These are phyloP conservation scores for Orthosia incerta DNA, from an alignment of 2,888 invertebrate genomes.

Conservation along the genomic window DNA sequence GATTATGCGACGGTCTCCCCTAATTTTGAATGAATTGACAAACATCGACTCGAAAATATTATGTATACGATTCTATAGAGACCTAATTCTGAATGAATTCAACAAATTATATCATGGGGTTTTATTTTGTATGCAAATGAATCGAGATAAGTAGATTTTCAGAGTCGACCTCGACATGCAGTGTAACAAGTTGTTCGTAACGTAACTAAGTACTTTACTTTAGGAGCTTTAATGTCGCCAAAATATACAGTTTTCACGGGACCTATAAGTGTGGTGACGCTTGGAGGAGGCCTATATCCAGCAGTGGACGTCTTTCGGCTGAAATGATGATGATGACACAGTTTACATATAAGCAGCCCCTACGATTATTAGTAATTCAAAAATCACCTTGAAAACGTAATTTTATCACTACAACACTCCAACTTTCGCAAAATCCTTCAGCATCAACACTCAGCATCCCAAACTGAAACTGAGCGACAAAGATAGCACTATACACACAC, in stretches of 20 bases:
- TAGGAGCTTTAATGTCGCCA: not conserved
- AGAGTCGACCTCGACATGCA: not conserved
- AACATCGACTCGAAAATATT: slow-evolving; percentile 5
- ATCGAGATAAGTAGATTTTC: not conserved
- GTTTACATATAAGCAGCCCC: not conserved
- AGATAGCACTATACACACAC: slow-evolving; percentile 37
- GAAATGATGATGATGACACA: not conserved
- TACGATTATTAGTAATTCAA: not conserved
- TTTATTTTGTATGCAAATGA: slow-evolving; percentile 7
- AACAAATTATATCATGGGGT: slow-evolving; percentile 19
- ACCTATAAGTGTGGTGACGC: too few relatives aligned
- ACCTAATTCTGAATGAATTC: slow-evolving; percentile 23
- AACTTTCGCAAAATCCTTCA: slow-evolving; percentile 37
- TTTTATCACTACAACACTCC: not conserved
- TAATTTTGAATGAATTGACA: slow-evolving; percentile 37
- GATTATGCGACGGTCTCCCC: slow-evolving; percentile 43
- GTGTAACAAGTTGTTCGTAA: not conserved
- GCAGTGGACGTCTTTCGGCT: too few relatives aligned
- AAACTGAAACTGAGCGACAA: slow-evolving; percentile 52
- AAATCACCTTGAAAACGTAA: not conserved
- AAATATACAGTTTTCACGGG: too few relatives aligned
- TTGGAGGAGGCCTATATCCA: too few relatives aligned
- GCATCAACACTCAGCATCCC: slow-evolving; percentile 35
- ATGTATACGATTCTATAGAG: not conserved
- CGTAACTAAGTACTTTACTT: not conserved